Evolutionary conservation across 2,888 invertebrate species (phyloP).

Genomic region (Hydrotaea diabolus): DNA sequence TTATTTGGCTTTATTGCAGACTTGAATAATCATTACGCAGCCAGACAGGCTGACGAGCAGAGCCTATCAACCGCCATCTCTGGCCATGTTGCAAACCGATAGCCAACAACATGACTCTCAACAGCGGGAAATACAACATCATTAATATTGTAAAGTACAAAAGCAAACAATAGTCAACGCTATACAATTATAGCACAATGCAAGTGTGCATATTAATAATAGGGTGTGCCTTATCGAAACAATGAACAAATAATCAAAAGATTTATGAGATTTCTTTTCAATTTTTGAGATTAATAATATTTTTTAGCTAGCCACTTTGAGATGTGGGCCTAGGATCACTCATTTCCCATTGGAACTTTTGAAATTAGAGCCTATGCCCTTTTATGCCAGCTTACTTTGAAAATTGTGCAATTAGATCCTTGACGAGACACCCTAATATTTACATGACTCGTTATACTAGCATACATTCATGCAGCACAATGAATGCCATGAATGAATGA

Average conservation of each 20-base stretch:
- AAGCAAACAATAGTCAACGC: slow-evolving; percentile 38
- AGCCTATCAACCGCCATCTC: slow-evolving; percentile 9
- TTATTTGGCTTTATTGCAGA: background rate
- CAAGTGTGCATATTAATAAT: background rate
- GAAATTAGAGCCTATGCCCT: no score
- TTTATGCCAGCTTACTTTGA: no score
- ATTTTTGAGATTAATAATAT: no score
- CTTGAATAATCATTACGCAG: background rate
- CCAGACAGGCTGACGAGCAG: background rate
- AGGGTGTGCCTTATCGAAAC: no score
- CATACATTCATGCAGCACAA: background rate
- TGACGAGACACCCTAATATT: no score
- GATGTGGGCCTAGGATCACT: no score
- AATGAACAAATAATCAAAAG: no score
- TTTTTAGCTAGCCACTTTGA: no score
- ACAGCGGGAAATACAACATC: slow-evolving; percentile 11
- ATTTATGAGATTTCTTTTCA: no score
- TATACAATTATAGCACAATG: slow-evolving; percentile 29
- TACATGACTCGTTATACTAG: no score
- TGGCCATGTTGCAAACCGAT: slow-evolving; percentile 14
- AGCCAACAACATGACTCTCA: slow-evolving; percentile 5
- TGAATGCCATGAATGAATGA: background rate
- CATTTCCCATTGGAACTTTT: no score
- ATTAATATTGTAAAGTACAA: slow-evolving; percentile 35
- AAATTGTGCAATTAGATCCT: no score